A percentile compares a stretch with the other conserved stretches of the same genome.
These are phyloP conservation scores for Istiophorus platypterus DNA, from an alignment of 2,113 vertebrate species.

Conservation along the genomic window DNA sequence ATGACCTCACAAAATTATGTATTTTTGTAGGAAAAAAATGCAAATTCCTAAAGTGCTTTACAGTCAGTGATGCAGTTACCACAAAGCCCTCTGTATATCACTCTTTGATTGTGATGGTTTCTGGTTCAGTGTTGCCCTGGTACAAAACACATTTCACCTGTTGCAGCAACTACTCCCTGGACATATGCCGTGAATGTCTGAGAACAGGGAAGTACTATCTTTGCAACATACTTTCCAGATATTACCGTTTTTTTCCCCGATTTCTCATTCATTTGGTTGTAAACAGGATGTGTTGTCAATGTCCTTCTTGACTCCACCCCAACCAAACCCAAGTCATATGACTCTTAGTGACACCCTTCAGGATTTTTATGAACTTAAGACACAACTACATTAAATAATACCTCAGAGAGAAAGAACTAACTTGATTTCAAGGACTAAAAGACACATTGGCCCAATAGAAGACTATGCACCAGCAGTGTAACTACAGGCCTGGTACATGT, in stretches of 20 bases:
- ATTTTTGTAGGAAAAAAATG: background rate
- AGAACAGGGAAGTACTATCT: slow-evolving; percentile 54
- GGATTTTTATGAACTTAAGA: slow-evolving; percentile 17
- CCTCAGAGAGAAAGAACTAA: slow-evolving; percentile 22
- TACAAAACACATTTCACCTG: slow-evolving; percentile 52
- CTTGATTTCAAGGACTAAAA: slow-evolving; percentile 42
- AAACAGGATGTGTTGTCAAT: slow-evolving; percentile 80
- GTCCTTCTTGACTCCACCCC: slow-evolving; percentile 39
- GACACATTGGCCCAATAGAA: slow-evolving; percentile 27
- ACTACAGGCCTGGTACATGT: slow-evolving; percentile 44
- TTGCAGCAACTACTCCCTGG: slow-evolving; percentile 42
- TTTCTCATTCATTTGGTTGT: slow-evolving; percentile 65
- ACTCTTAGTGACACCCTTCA: slow-evolving; percentile 60
- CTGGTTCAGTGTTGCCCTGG: background rate
- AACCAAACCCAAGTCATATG: slow-evolving; percentile 53
- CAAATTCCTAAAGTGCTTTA: slow-evolving; percentile 10
- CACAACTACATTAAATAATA: slow-evolving; percentile 18
- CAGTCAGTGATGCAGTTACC: background rate
- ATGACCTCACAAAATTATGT: slow-evolving; percentile 15
- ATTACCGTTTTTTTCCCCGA: slow-evolving; percentile 32
- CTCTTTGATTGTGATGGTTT: background rate
- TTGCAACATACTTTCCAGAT: slow-evolving; percentile 37
- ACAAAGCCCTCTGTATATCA: background rate
- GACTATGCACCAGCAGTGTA: slow-evolving; percentile 38
- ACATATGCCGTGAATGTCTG: slow-evolving; percentile 1